These are phyloP conservation scores for Acomys russatus DNA, from an alignment of 2,797 vertebrate genomes.

Conservation along the genomic window DNA sequence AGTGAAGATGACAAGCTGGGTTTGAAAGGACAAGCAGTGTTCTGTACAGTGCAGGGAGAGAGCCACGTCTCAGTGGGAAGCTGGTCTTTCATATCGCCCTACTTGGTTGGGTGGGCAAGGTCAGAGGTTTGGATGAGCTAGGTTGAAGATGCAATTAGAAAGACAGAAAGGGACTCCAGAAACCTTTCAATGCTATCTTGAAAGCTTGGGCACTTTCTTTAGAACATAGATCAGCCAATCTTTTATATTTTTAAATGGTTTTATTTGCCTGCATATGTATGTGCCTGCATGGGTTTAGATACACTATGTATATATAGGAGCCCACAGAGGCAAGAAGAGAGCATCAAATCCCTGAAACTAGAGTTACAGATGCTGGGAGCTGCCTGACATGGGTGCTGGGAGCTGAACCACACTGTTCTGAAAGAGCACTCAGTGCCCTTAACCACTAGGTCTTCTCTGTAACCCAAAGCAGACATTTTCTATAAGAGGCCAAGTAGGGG, in stretches of 20 bases:
- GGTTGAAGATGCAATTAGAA: neutral
- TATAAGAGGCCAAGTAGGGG: neutral
- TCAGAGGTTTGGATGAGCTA: neutral
- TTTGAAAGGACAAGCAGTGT: slow-evolving; percentile 29
- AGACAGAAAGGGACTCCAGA: neutral
- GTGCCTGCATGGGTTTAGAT: neutral
- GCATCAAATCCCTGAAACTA: neutral
- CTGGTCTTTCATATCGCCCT: neutral
- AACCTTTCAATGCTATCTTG: neutral
- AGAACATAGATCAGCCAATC: neutral
- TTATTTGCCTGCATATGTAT: neutral
- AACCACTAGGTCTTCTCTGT: neutral
- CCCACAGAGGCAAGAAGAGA: neutral
- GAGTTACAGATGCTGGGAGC: neutral
- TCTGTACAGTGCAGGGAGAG: neutral
- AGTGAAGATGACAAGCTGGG: slow-evolving; percentile 19
- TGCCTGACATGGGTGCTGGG: too few species aligned
- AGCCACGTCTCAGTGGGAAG: neutral
- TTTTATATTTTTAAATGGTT: neutral
- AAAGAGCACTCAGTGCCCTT: neutral
- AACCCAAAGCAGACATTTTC: neutral
- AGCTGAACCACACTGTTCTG: neutral
- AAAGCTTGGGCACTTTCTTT: slow-evolving; percentile 25
- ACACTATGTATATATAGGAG: neutral
- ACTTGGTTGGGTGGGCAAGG: neutral